Percentiles rank a stretch among this genome's conserved stretches.
phyloP scores from a whole-genome alignment of 2,888 invertebrate genomes.

The Sphaerophoria taeniata region DNA sequence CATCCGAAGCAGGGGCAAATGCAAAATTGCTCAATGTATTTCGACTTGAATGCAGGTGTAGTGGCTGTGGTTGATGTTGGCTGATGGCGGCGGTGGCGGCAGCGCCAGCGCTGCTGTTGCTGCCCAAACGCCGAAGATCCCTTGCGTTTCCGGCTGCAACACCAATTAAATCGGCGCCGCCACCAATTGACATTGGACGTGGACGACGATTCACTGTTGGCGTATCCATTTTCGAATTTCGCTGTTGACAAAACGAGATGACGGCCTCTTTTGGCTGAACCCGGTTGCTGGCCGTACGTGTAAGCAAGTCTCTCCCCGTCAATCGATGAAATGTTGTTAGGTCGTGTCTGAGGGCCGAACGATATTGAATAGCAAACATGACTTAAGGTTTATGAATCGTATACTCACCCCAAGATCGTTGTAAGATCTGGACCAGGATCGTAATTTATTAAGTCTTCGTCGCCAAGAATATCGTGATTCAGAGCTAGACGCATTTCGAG shows the following conservation, averaged over 20 bases:
- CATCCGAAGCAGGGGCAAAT: slow-evolving; percentile 83
- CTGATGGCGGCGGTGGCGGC: no score
- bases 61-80: slow-evolving; percentile 76
- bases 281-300: slow-evolving; percentile 81
- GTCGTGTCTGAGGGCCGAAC: slow-evolving; percentile 80
- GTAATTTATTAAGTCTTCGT: slow-evolving; percentile 83
- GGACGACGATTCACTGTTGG: slow-evolving; percentile 83
- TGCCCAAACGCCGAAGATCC: slow-evolving; percentile 62
- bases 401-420: slow-evolving; percentile 82
- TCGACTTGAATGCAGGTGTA: slow-evolving; percentile 81
- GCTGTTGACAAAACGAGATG: slow-evolving; percentile 83
- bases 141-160: slow-evolving; percentile 39
- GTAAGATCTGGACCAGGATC: slow-evolving; percentile 83
- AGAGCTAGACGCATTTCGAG: slow-evolving; percentile 87
- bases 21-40: slow-evolving; percentile 89
- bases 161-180: slow-evolving; percentile 62
- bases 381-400: background rate
- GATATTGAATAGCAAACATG: background rate
- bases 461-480: slow-evolving; percentile 84
- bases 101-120: slow-evolving; percentile 8
- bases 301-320: slow-evolving; percentile 83
- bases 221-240: slow-evolving; percentile 84
- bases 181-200: slow-evolving; percentile 76
- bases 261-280: slow-evolving; percentile 83
- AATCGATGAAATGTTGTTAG: slow-evolving; percentile 83